Conservation (phyloP, 2,888 invertebrate genomes). For the Drosophila pullipes region DNA sequence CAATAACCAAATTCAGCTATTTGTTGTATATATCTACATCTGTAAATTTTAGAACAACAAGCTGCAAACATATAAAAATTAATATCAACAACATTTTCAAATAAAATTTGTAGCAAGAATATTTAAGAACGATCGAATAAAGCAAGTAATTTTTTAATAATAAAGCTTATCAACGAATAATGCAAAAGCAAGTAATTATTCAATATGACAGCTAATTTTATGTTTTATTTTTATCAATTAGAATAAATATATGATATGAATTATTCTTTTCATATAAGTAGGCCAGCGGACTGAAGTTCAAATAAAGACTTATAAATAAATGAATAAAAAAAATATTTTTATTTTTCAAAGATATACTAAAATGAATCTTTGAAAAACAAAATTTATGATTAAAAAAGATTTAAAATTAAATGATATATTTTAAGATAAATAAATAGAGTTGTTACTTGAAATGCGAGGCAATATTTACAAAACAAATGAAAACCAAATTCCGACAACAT, state of each 20-base stretch:
- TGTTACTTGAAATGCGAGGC: constrained; percentile 18
- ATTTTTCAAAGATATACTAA: background rate
- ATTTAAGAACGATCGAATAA: too few species aligned
- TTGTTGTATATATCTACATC: too few species aligned
- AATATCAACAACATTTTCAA: too few species aligned
- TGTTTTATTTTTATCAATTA: background rate
- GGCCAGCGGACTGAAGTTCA: rapidly evolving
- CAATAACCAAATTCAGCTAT: background rate
- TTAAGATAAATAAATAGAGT: constrained; percentile 11
- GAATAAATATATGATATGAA: background rate
- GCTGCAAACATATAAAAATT: background rate
- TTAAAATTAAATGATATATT: background rate
- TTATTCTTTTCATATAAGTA: too few species aligned
- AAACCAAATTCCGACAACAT: constrained; percentile 52
- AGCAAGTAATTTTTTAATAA: too few species aligned
- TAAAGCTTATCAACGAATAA: background rate
- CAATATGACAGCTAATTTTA: too few species aligned
- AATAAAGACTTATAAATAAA: background rate
- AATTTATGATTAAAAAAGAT: background rate
- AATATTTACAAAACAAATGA: constrained; percentile 75
- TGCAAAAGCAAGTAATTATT: background rate
- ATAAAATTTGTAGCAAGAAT: too few species aligned
- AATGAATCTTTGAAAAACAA: rapidly evolving
- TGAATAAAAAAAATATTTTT: background rate
- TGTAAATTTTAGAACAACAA: too few species aligned